Percentiles rank a stretch among this genome's conserved stretches.
phyloP scores from a whole-genome alignment of 2,797 vertebrate genomes.

The Gallinago solitaria region DNA sequence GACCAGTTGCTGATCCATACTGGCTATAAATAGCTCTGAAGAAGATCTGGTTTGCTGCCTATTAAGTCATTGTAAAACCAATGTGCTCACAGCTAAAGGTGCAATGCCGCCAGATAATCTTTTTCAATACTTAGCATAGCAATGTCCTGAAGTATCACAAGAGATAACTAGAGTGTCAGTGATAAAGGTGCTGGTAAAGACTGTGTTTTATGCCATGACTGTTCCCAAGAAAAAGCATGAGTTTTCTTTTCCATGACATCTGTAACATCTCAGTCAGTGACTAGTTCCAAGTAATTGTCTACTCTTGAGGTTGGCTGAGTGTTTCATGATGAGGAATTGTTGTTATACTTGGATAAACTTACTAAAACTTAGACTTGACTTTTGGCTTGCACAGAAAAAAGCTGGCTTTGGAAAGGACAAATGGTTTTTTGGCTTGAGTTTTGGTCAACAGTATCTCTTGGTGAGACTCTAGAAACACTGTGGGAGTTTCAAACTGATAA shows the following conservation, averaged over 20 bases:
- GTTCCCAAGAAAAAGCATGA: not conserved
- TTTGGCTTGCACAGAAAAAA: conserved; percentile 23
- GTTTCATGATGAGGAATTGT: conserved; percentile 40
- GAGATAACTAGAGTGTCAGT: not conserved
- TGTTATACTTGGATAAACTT: conserved; percentile 48
- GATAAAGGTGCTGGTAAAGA: not conserved
- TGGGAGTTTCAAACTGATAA: not conserved
- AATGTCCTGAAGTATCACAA: not conserved
- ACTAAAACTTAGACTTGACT: conserved; percentile 13
- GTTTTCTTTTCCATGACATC: conserved; percentile 51
- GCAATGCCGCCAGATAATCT: not conserved
- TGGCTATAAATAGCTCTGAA: not conserved
- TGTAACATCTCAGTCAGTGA: conserved; percentile 42
- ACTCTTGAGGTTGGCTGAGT: conserved; percentile 33
- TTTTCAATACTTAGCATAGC: not conserved
- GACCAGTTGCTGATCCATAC: not conserved
- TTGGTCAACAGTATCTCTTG: conserved; percentile 9
- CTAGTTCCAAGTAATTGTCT: conserved; percentile 57
- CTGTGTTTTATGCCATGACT: not conserved
- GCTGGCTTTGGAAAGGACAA: conserved; percentile 4
- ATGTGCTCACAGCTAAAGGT: not conserved
- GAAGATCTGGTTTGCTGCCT: not conserved
- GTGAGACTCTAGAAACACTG: not conserved
- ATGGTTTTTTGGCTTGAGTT: conserved; percentile 2
- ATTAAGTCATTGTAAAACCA: not conserved